Evolutionary conservation across 2,113 vertebrate species (phyloP).

Genomic region (Percina caprodes): DNA sequence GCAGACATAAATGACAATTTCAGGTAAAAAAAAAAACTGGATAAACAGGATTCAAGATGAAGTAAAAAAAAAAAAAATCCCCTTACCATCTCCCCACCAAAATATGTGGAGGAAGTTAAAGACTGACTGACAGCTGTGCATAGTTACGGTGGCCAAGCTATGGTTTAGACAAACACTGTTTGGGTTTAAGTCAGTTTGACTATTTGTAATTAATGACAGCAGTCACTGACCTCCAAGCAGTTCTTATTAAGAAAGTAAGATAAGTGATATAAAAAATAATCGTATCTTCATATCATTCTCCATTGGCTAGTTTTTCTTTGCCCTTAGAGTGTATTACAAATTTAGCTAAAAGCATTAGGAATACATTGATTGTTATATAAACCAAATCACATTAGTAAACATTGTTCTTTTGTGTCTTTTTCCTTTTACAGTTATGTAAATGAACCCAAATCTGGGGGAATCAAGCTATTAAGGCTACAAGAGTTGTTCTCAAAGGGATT

Average conservation of each 20-base stretch:
- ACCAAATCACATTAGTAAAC: too few relatives aligned
- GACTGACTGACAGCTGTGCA: too few relatives aligned
- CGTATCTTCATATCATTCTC: not conserved
- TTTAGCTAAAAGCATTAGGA: not conserved
- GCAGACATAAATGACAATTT: not conserved
- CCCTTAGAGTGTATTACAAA: not conserved
- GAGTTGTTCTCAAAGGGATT: too few relatives aligned
- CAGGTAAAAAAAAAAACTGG: not conserved
- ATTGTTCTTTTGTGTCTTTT: not conserved
- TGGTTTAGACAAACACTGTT: too few relatives aligned
- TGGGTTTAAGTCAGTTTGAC: too few relatives aligned
- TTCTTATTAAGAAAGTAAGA: too few relatives aligned
- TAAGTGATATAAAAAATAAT: not conserved
- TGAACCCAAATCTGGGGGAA: not conserved
- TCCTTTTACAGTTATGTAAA: not conserved
- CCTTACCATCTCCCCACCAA: not conserved
- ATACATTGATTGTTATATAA: too few relatives aligned
- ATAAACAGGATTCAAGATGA: not conserved
- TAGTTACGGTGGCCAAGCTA: too few relatives aligned
- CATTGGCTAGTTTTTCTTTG: not conserved
- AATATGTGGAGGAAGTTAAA: too few relatives aligned
- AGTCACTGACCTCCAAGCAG: too few relatives aligned
- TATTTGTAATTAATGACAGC: too few relatives aligned
- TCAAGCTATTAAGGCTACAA: too few relatives aligned
- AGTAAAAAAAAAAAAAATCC: not conserved